Evolutionary conservation across 2,797 vertebrate genomes (phyloP), one percentile per base, ranked within the genome.

Genomic region (Neoniphon sammara): DNA sequence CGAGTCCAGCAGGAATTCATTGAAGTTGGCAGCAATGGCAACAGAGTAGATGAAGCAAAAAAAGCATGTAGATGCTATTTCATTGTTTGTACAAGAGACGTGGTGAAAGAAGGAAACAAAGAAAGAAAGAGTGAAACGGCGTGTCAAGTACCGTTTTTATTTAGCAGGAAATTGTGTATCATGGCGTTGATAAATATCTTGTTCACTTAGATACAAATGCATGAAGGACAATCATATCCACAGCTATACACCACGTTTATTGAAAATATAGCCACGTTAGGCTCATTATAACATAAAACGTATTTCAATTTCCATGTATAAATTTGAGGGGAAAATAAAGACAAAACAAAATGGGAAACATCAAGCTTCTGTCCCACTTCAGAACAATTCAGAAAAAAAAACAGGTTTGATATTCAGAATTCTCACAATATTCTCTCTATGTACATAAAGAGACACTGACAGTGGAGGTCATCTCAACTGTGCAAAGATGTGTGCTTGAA

Each of bases 171-270:
- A 11, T 39, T 14, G 11, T 42, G 3, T 42, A 42, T 42, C 39
- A 42, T 11, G 14, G 5, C 0, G 42, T 39, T 39, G 9, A 44
- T 44, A 44, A 44, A 44, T 57, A 52, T 10, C 49, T 21, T 27
- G 25, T 27, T 20, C n/a, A 52, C 9, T 7, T 4, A 52, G 49
- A 52, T 8, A 23, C 49, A 52, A 21, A 52, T 21, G n/a, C 14
- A 44, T 44, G 14, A 44, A 44, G 12, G 42, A 44, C 42, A 52
- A 21, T 52, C 20, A 11, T 39, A 7, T 68, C 4, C 5, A 55
- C 54, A 58, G 55, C 64, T 47, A 72, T 53, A 66, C 39, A 59
- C 8, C 49, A 44, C 56, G 60, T 77, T 67, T 73, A 77, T 78
- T 75, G 49, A 20, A 63, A 69, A 31, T 36, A 39, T 9, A 27